Evolutionary conservation across 2,888 invertebrate species (phyloP).

Genomic region (Protophormia terraenovae): DNA sequence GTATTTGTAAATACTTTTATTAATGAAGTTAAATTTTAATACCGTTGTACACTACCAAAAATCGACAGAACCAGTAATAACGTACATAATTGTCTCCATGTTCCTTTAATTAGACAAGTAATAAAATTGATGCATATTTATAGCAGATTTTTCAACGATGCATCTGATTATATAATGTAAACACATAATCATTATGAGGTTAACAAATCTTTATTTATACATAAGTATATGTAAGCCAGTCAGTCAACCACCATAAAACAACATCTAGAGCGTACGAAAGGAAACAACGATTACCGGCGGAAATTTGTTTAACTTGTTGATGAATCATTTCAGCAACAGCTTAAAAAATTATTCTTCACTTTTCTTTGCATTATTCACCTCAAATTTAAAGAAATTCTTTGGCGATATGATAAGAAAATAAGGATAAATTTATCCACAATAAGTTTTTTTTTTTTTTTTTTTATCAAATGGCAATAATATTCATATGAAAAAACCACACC

Average conservation of each 20-base stretch:
- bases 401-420: not conserved
- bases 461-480: not conserved
- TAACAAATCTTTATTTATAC: too few species aligned
- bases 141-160: too few species aligned
- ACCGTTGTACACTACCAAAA: too few species aligned
- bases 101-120: too few species aligned
- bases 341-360: not conserved
- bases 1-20: too few species aligned
- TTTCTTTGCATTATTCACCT: not conserved
- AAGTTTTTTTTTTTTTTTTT: not conserved
- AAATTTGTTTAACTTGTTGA: constrained; percentile 10
- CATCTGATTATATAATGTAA: too few species aligned
- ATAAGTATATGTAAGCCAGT: not conserved
- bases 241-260: not conserved
- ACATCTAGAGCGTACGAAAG: not conserved
- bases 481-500: constrained; percentile 17
- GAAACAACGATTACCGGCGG: constrained; percentile 20
- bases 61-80: too few species aligned
- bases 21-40: too few species aligned
- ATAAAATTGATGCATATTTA: too few species aligned
- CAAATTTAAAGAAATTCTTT: not conserved
- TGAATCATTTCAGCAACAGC: not conserved
- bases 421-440: too few species aligned
- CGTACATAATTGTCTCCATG: too few species aligned
- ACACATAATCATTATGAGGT: too few species aligned